These are phyloP conservation scores for Panonychus citri DNA, from an alignment of 1,140 invertebrate genomes.

Conservation along the genomic window DNA sequence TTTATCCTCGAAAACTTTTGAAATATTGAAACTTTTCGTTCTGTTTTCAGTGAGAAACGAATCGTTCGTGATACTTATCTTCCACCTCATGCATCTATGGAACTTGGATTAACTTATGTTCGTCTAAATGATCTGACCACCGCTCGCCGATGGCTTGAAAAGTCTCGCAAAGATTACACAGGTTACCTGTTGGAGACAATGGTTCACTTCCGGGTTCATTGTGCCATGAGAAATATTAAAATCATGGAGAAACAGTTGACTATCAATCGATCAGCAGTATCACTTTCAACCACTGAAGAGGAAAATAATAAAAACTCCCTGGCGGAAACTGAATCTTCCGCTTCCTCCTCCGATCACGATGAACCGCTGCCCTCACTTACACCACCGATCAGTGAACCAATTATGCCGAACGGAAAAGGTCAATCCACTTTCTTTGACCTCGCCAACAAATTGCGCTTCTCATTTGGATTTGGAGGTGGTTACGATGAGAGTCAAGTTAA, in stretches of 20 bases:
- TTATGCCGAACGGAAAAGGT: no score
- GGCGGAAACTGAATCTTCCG: no score
- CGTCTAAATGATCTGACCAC: conserved; percentile 37
- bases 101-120: conserved; percentile 52
- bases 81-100: conserved; percentile 60
- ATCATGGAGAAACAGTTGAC: background rate
- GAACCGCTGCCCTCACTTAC: no score
- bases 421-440: no score
- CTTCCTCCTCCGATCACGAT: no score
- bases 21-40: background rate
- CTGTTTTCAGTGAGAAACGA: conserved; percentile 36
- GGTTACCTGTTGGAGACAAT: conserved; percentile 12
- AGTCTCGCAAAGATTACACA: conserved; percentile 36
- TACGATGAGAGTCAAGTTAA: no score
- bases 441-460: no score
- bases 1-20: background rate
- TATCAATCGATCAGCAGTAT: no score
- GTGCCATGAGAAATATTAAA: conserved; percentile 5
- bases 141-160: conserved; percentile 47
- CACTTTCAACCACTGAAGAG: no score
- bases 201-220: conserved; percentile 11
- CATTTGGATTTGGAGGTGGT: no score
- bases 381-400: no score
- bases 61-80: conserved; percentile 63
- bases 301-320: no score